Conservation (phyloP, 2,113 vertebrate species). For the Aplodontia rufa region DNA sequence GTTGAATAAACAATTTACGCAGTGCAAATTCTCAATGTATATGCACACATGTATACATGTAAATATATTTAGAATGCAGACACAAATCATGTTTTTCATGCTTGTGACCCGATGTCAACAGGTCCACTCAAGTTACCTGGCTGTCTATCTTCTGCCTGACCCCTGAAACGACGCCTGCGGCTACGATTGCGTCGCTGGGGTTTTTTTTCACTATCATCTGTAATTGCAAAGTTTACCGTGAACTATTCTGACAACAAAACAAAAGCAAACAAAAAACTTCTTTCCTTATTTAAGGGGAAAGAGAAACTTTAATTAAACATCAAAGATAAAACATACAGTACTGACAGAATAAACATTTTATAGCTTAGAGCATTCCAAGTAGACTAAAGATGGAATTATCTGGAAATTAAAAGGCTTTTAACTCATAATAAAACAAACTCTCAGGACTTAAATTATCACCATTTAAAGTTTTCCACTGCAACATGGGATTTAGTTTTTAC, state of each 20-base stretch:
- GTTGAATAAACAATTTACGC: conserved; percentile 83
- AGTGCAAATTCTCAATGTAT: conserved; percentile 80
- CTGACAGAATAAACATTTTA: conserved; percentile 61
- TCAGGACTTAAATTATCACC: conserved; percentile 6
- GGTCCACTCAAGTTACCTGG: conserved; percentile 94
- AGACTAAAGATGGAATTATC: conserved; percentile 56
- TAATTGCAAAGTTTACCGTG: conserved; percentile 89
- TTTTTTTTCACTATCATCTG: conserved; percentile 97
- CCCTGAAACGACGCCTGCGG: conserved; percentile 94
- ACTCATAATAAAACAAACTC: conserved; percentile 26
- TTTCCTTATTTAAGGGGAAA: conserved; percentile 77
- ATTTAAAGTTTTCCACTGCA: conserved; percentile 46
- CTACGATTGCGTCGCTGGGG: conserved; percentile 98
- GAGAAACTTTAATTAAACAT: conserved; percentile 62
- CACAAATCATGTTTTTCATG: conserved; percentile 87
- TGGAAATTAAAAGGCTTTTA: conserved; percentile 31
- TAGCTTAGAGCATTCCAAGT: conserved; percentile 73
- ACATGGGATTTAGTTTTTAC: not conserved
- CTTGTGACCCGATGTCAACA: conserved; percentile 84
- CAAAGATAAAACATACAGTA: conserved; percentile 73
- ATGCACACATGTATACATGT: conserved; percentile 74
- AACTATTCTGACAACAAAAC: conserved; percentile 85
- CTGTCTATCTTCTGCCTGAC: conserved; percentile 98
- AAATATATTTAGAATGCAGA: conserved; percentile 84
- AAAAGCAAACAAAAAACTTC: conserved; percentile 37